Base-by-base conservation (phyloP, 2,888 invertebrate species). In the Lasioglossum vierecki region DNA sequence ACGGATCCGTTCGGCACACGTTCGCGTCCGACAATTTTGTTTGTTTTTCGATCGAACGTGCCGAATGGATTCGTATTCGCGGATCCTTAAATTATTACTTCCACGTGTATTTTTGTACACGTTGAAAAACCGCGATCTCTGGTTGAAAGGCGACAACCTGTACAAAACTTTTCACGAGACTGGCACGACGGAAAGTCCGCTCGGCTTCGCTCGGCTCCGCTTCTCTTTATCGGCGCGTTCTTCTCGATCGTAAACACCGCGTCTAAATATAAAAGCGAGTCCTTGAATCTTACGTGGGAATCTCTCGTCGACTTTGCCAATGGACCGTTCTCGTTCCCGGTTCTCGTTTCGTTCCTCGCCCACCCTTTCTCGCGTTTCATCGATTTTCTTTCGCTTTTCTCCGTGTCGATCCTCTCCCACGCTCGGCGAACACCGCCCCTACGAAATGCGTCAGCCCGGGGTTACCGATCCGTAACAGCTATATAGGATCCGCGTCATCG, bases 211-310 rank as follows among this genome's bases (percentile, higher is more conserved):
- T 13, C n/a, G 63, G 41, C 53, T 39, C 66, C 66, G 35, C 60
- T 70, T 53, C 63, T 66, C 73, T 86, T 79, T 63, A 44, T 57
- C 74, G 76, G 77, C 49, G 30, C 76, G 68, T 83, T 87, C 76
- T 66, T 44, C 60, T 80, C 84, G 84, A n/a, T 79, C 86, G 88
- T 91, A 91, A 91, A 91, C 91, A 91, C 85, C 87, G 70, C 79
- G 39, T 89, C 91, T 91, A 91, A 90, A 91, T 91, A 87, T 91
- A 91, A 85, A 57, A 15, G 11, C 63, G 66, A 82, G 91, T 83
- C 91, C 91, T 91, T 91, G 91, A 57, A 71, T 80, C 70, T 78
- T 57, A 71, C 77, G 68, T 60, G 76, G 76, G 80, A 60, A 53
- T 75, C 66, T 74, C 49, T 85, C 72, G 74, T 35, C 74, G 84